Base-by-base conservation (phyloP, 2,113 vertebrate species). In the Carettochelys insculpta region DNA sequence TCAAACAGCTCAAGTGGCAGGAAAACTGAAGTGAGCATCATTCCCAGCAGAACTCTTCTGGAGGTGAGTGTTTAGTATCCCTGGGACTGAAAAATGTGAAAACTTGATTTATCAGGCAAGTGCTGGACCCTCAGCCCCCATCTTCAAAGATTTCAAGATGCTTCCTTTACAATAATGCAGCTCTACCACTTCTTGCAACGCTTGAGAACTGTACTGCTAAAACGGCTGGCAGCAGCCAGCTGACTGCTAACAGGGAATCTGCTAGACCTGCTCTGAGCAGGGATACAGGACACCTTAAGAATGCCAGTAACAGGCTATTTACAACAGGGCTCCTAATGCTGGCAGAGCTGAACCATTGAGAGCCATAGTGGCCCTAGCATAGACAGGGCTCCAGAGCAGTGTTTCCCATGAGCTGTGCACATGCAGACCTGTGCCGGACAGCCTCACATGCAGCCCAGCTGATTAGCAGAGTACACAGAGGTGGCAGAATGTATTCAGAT, bases 131-230 rank as follows among this genome's bases (percentile, higher is more conserved):
- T 9, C 61, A 38, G 61, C n/a, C 19, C n/a, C 61, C 34, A 68
- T 68, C 19, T 68, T 68, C n/a, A 34, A 68, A 22, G 34, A 38
- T 68, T 68, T 38, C 61, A 5, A 38, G n/a, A 10, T 5, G 3
- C 2, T 10, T 52, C 2, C 48, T 14, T 9, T 8, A 9, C 11
- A 13, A 43, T 16, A 29, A 0, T 85, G 29, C 77, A 83, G 38
- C n/a, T 29, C 9, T 43, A 34, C 0, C 1, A 27, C 14, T 51
- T 68, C 54, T 25, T 76, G 48, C 29, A 3, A 9, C 14, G 11
- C 19, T n/a, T 79, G 2, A 3, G 47, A 54, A 24, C 80, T 41
- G 38, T 24, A 77, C 22, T 41, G 53, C 20, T 43, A n/a, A 84
- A 86, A 56, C 12, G 34, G 31, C 58, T n/a, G n/a, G 47, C 0